Conservation (phyloP, 2,888 invertebrate genomes). For the Dyspetes luteomarginatus region DNA sequence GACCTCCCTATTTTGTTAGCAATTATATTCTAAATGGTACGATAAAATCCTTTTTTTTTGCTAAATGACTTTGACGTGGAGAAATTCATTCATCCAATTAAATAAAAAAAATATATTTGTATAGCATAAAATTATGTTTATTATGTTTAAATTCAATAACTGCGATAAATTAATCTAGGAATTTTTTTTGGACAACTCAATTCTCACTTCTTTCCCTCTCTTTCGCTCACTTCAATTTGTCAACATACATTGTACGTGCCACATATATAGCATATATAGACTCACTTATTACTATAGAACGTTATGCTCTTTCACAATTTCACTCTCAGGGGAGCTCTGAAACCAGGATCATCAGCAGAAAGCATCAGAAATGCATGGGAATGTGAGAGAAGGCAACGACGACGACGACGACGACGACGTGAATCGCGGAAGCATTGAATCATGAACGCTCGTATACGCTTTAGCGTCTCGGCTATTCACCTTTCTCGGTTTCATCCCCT, state of each 20-base stretch:
- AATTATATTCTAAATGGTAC: too few relatives aligned
- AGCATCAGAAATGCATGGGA: slow-evolving; percentile 57
- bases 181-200: too few relatives aligned
- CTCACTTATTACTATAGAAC: slow-evolving; percentile 2
- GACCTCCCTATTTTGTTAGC: too few relatives aligned
- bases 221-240: background rate
- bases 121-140: too few relatives aligned
- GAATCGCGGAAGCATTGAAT: slow-evolving; percentile 53
- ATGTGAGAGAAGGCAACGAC: slow-evolving; percentile 37
- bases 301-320: slow-evolving; percentile 26
- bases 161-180: too few relatives aligned
- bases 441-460: slow-evolving; percentile 43
- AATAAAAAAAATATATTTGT: too few relatives aligned
- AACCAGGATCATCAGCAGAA: slow-evolving; percentile 41
- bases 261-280: background rate
- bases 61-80: too few relatives aligned
- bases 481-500: slow-evolving; percentile 1
- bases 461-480: slow-evolving; percentile 41
- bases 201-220: background rate
- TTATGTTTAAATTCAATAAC: too few relatives aligned
- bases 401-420: slow-evolving; percentile 9
- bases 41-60: too few relatives aligned
- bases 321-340: slow-evolving; percentile 27
- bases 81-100: too few relatives aligned
- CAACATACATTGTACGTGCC: background rate